Evolutionary conservation across 2,797 vertebrate species (phyloP).

Genomic region (Tragelaphus eurycerus): DNA sequence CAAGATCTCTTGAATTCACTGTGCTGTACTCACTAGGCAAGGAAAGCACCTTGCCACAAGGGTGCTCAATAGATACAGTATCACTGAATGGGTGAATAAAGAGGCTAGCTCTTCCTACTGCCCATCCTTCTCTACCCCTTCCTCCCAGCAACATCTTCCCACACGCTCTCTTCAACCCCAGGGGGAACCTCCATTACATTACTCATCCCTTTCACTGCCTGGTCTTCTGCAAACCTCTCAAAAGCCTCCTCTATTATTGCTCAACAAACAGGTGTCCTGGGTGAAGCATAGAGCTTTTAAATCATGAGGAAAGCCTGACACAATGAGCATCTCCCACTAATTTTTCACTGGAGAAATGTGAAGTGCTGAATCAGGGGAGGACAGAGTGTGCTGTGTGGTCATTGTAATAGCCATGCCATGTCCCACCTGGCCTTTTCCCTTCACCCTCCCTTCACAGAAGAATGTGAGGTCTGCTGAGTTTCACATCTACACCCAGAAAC

Average conservation of each 20-base stretch:
- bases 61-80: background rate
- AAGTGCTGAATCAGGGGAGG: background rate
- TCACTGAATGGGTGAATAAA: background rate
- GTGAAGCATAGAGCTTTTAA: slow-evolving; percentile 4
- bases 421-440: background rate
- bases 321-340: slow-evolving; percentile 1
- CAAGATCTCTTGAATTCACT: background rate
- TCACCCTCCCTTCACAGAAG: background rate
- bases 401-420: background rate
- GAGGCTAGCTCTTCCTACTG: background rate
- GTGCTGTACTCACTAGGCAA: background rate
- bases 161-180: background rate
- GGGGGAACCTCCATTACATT: slow-evolving; percentile 9
- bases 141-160: background rate
- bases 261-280: slow-evolving; percentile 67
- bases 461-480: background rate
- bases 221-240: slow-evolving; percentile 55
- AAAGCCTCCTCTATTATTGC: slow-evolving; percentile 33
- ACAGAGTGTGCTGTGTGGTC: slow-evolving; percentile 18
- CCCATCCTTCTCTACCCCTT: background rate
- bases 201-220: slow-evolving; percentile 17
- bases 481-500: background rate
- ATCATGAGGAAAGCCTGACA: slow-evolving; percentile 1
- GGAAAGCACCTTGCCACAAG: background rate
- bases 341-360: slow-evolving; percentile 43